These are phyloP conservation scores for Chrysogorgia sp. DNA, from an alignment of 92 coral and sea anemone genomes.

Conservation along the genomic window DNA sequence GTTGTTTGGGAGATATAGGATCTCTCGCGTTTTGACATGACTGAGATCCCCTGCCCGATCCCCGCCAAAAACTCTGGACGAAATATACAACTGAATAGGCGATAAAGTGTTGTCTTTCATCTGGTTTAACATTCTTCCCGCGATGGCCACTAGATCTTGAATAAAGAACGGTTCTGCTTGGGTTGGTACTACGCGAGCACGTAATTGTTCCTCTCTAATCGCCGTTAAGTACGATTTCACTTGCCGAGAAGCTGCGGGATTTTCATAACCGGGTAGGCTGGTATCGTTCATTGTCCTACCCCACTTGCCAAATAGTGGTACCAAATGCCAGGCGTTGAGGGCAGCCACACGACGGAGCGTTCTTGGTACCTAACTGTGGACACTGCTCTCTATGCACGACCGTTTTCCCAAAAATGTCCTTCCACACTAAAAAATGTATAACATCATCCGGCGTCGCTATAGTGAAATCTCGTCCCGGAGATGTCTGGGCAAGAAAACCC, in stretches of 20 bases:
- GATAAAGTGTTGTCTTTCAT: not conserved
- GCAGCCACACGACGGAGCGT: constrained; percentile 21
- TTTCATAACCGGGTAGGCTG: constrained; percentile 39
- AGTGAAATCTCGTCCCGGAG: not conserved
- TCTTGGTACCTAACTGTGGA: not conserved
- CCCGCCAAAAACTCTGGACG: not conserved
- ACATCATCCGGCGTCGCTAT: not conserved
- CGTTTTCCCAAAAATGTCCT: constrained; percentile 29
- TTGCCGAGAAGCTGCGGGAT: constrained; percentile 41
- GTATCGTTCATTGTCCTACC: constrained; percentile 36
- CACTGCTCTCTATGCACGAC: constrained; percentile 19
- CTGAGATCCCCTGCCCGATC: constrained; percentile 13
- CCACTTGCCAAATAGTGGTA: constrained; percentile 23
- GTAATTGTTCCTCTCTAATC: constrained; percentile 51
- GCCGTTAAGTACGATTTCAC: constrained; percentile 28
- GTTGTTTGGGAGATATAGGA: constrained; percentile 10
- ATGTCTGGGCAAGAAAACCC: not conserved
- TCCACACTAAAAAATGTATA: constrained; percentile 22
- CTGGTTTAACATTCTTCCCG: not conserved
- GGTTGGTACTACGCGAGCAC: constrained; percentile 22
- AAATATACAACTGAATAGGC: not conserved
- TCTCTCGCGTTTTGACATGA: not conserved
- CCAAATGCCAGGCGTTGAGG: constrained; percentile 24
- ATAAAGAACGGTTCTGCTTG: constrained; percentile 58
- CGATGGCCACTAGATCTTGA: constrained; percentile 35